These are phyloP conservation scores for Amphipoea lucens DNA, from an alignment of 2,888 invertebrate species.

Conservation along the genomic window DNA sequence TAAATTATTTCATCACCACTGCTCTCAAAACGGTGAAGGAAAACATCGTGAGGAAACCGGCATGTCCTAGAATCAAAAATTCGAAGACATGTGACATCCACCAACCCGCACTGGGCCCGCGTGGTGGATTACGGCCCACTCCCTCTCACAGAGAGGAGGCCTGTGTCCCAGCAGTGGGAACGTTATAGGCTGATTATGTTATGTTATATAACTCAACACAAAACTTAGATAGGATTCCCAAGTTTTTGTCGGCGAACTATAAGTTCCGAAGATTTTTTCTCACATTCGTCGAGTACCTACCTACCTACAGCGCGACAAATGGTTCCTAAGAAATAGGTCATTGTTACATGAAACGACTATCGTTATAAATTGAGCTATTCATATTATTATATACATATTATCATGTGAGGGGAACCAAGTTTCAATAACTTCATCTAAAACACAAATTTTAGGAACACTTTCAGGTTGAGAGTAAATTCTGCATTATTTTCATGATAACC, in stretches of 20 bases:
- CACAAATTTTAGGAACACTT: background rate
- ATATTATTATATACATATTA: background rate
- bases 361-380: too few species aligned
- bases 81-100: too few species aligned
- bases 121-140: too few species aligned
- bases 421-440: background rate
- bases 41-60: too few species aligned
- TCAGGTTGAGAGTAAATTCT: background rate
- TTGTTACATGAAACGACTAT: background rate
- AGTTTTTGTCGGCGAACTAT: slow-evolving; percentile 4
- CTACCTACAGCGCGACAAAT: background rate
- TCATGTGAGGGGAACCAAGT: too few species aligned
- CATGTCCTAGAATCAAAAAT: too few species aligned
- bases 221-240: slow-evolving; percentile 36
- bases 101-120: too few species aligned
- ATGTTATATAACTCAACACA: background rate
- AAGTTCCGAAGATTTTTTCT: slow-evolving; percentile 1
- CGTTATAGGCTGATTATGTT: too few species aligned
- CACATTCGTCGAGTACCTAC: background rate
- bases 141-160: too few species aligned
- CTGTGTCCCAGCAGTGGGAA: too few species aligned
- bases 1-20: too few species aligned
- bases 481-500: background rate
- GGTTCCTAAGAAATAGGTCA: background rate
- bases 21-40: too few species aligned